Conservation (phyloP, 2,888 invertebrate species). For the Polyploca ridens region DNA sequence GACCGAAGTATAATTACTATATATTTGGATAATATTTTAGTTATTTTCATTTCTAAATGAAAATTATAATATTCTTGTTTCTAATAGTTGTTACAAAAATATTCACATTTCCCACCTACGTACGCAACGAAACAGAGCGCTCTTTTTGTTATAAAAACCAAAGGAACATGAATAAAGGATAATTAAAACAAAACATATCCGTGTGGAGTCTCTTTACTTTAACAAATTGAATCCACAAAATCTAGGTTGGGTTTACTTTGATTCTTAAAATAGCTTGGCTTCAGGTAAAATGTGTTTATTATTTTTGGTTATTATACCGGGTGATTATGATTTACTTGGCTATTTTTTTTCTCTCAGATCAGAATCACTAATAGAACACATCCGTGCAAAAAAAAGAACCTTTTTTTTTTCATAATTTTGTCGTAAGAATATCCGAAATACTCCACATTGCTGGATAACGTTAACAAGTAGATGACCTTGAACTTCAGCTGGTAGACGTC, state of each 20-base stretch:
- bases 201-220: not conserved
- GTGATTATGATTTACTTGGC: too few species aligned
- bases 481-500: too few species aligned
- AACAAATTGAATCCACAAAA: slow-evolving; percentile 4
- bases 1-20: too few species aligned
- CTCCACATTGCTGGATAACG: too few species aligned
- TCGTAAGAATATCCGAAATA: too few species aligned
- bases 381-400: too few species aligned
- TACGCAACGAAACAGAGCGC: not conserved
- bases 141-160: not conserved
- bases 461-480: too few species aligned
- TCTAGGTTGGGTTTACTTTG: not conserved
- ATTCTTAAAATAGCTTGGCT: slow-evolving; percentile 2
- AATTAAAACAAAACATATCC: slow-evolving; percentile 11
- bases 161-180: not conserved
- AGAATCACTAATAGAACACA: too few species aligned
- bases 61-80: not conserved
- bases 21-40: too few species aligned
- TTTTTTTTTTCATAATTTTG: too few species aligned
- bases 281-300: not conserved
- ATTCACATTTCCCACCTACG: not conserved
- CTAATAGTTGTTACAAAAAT: not conserved
- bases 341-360: too few species aligned
- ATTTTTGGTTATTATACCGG: not conserved
- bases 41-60: too few species aligned